A percentile compares a stretch with the other conserved stretches of the same genome.
Conservation (phyloP, 2,888 invertebrate genomes). For the Pterobdella sp. region DNA sequence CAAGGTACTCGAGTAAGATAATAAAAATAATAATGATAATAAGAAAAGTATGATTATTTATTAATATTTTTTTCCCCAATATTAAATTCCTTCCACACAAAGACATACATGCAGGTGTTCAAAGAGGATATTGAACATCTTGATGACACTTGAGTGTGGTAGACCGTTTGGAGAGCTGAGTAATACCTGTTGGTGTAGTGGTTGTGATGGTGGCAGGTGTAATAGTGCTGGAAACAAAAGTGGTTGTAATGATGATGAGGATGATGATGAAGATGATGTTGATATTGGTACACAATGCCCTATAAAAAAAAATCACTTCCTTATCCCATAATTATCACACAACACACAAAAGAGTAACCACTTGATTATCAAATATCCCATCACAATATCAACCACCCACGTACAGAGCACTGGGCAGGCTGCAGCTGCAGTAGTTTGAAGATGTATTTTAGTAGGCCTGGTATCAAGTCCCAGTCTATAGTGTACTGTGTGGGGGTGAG, state of each 20-base stretch:
- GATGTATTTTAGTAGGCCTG: conserved; percentile 54
- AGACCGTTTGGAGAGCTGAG: conserved; percentile 54
- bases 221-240: not conserved
- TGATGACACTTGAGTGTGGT: conserved; percentile 50
- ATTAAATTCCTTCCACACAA: no score
- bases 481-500: conserved; percentile 43
- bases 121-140: conserved; percentile 52
- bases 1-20: no score
- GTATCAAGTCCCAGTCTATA: conserved; percentile 49
- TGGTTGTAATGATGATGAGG: conserved; percentile 49
- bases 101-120: conserved; percentile 51
- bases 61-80: no score
- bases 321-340: no score
- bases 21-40: no score
- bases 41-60: no score
- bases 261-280: conserved; percentile 42
- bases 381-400: conserved; percentile 39
- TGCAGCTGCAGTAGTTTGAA: conserved; percentile 54
- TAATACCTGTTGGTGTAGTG: conserved; percentile 44
- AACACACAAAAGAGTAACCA: no score
- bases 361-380: no score
- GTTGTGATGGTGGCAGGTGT: no score
- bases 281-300: conserved; percentile 53
- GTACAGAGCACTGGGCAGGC: conserved; percentile 53
- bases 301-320: no score